A percentile compares a stretch with the other conserved stretches of the same genome.
phyloP scores from a whole-genome alignment of 2,888 invertebrate species.

The Dicranocentrus wangi region DNA sequence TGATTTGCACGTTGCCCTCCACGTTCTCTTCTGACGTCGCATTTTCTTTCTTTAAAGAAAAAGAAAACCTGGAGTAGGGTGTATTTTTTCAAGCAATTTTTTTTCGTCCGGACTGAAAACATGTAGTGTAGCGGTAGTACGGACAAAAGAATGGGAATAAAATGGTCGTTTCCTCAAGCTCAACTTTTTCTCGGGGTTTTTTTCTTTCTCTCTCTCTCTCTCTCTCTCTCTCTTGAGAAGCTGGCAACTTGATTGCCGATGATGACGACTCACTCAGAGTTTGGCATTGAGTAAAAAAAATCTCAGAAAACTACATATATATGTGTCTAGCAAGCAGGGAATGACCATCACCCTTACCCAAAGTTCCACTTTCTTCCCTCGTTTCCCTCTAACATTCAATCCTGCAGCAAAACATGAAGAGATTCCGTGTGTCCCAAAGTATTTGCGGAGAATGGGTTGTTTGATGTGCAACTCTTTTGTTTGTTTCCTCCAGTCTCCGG shows the following conservation, averaged over 20 bases:
- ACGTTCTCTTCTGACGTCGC: too few relatives aligned
- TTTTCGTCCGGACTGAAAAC: neutral
- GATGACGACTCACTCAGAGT: neutral
- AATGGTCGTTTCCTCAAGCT: neutral
- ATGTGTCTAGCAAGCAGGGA: neutral
- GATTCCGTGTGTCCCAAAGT: too few relatives aligned
- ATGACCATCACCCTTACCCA: neutral
- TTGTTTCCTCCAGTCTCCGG: neutral
- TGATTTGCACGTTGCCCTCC: too few relatives aligned
- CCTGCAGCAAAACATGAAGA: too few relatives aligned
- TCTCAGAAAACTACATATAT: too few relatives aligned
- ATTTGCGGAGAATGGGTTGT: conserved; percentile 4
- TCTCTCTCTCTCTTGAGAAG: neutral
- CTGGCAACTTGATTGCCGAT: conserved; percentile 20
- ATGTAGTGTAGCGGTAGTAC: too few relatives aligned
- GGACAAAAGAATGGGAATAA: neutral
- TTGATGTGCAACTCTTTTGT: conserved; percentile 20
- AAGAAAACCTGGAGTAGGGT: too few relatives aligned
- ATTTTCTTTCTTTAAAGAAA: too few relatives aligned
- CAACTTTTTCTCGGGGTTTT: neutral
- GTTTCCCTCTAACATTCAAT: neutral
- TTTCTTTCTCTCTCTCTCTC: neutral
- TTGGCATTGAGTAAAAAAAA: neutral
- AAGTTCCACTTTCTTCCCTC: neutral
- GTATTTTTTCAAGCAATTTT: neutral